Base-by-base conservation (phyloP, 2,888 invertebrate species). In the Embidobia sp. region DNA sequence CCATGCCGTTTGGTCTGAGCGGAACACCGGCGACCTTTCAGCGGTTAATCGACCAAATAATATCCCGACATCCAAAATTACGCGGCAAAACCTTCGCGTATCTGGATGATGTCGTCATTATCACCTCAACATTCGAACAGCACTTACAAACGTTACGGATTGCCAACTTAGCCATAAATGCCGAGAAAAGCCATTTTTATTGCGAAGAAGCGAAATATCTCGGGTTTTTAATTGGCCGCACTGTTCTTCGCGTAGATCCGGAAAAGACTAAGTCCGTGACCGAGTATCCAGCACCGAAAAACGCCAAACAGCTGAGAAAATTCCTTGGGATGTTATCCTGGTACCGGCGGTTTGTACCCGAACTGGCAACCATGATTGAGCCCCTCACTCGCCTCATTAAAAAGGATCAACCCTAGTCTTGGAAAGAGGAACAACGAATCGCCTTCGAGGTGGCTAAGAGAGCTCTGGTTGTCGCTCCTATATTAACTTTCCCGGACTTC, bases 311-410 rank as follows among this genome's bases (percentile, higher is more conserved):
- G n/a, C 8, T 29, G 29, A 4, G 29, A 4, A 4, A 73, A n/a
- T 83, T 85, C 22, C 40, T 87, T 0, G 86, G 85, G 0, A 57
- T 85, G 33, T 72, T 76, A 2, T 79, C 80, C 0, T 87, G 84
- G 81, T 87, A 86, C 55, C 61, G 85, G 1, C 75, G 82, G 16
- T 87, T 83, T 48, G 80, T 85, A 5, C 37, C 27, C 0, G 49
- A 73, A 1, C 81, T 82, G 11, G 73, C 80, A 1, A 64, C 51
- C 0, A 33, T 79, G 2, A 49, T 53, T 0, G 77, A 61, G 10
- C 81, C 80, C 0, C 63, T 83, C 1, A 31, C 31, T n/a, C 2
- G 31, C 1, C 31, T 31, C 1, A 1, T 3, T 1, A 1, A n/a
- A 1, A 31, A 4, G 1, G 35, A 61, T 16, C 48, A 35, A 16